Conservation (phyloP, 2,113 vertebrate species). For the Limanda limanda region DNA sequence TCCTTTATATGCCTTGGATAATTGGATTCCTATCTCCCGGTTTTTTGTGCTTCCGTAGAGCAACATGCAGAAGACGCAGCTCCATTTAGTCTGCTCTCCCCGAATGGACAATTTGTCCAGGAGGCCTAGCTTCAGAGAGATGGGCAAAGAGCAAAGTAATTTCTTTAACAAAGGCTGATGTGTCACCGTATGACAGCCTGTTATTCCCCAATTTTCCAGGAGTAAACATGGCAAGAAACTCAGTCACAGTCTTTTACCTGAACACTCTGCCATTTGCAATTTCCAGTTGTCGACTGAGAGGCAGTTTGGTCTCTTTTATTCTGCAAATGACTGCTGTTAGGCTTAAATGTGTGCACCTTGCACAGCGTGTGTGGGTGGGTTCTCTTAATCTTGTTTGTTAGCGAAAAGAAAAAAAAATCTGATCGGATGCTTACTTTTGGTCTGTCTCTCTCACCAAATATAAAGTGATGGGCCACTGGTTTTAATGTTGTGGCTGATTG, state of each 20-base stretch:
- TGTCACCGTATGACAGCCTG: conserved; percentile 73
- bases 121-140: conserved; percentile 63
- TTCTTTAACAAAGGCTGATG: conserved; percentile 78
- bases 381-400: conserved; percentile 22
- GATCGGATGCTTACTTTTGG: too few relatives aligned
- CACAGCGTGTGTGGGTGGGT: conserved; percentile 1
- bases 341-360: conserved; percentile 27
- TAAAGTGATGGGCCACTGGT: too few relatives aligned
- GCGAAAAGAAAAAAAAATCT: conserved; percentile 18
- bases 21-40: conserved; percentile 75
- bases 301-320: conserved; percentile 36
- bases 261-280: conserved; percentile 63
- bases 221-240: conserved; percentile 69
- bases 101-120: conserved; percentile 76
- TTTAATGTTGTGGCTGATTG: neutral
- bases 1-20: conserved; percentile 75
- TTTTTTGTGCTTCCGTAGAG: conserved; percentile 63
- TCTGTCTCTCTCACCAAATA: too few relatives aligned
- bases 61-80: conserved; percentile 63
- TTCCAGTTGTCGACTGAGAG: conserved; percentile 57
- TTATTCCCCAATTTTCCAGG: conserved; percentile 72
- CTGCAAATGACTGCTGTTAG: conserved; percentile 41
- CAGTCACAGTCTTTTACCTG: conserved; percentile 68
- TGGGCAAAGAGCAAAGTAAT: conserved; percentile 64
- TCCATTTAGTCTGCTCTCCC: conserved; percentile 71